These are phyloP conservation scores for Phenacoccus solenopsis DNA, from an alignment of 1,140 invertebrate species.

Conservation along the genomic window DNA sequence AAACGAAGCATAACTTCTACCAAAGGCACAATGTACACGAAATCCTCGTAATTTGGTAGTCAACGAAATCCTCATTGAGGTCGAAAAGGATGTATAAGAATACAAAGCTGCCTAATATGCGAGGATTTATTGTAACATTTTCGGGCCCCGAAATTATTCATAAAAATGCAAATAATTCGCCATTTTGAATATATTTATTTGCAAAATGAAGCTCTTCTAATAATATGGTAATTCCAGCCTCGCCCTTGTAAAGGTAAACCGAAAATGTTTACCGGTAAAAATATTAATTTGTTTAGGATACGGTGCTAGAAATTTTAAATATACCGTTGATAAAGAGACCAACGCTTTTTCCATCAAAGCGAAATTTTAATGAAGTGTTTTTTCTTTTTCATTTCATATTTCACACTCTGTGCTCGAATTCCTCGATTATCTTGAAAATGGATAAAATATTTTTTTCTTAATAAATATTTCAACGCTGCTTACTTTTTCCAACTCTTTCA, in stretches of 20 bases:
- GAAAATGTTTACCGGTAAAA: not conserved
- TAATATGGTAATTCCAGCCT: constrained; percentile 6
- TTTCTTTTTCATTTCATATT: too few relatives aligned
- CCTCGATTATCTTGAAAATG: too few relatives aligned
- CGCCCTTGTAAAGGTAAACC: not conserved
- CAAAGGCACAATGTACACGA: not conserved
- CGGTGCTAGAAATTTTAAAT: too few relatives aligned
- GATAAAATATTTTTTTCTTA: too few relatives aligned
- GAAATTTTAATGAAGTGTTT: too few relatives aligned
- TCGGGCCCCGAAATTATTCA: constrained; percentile 9
- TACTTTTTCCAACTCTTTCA: constrained; percentile 73
- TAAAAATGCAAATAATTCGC: constrained; percentile 13
- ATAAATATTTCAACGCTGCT: not conserved
- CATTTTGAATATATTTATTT: constrained; percentile 12
- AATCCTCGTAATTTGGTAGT: constrained; percentile 1
- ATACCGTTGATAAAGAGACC: too few relatives aligned
- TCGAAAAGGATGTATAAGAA: not conserved
- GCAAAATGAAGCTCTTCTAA: not conserved
- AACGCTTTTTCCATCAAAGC: too few relatives aligned
- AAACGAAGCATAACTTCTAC: not conserved
- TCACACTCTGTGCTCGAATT: too few relatives aligned
- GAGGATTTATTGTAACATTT: not conserved
- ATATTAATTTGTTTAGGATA: not conserved
- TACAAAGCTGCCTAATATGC: not conserved
- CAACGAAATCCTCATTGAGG: not conserved